A percentile compares a stretch with the other conserved stretches of the same genome.
phyloP scores from a whole-genome alignment of 2,888 invertebrate genomes.

The Boloria euphrosyne region DNA sequence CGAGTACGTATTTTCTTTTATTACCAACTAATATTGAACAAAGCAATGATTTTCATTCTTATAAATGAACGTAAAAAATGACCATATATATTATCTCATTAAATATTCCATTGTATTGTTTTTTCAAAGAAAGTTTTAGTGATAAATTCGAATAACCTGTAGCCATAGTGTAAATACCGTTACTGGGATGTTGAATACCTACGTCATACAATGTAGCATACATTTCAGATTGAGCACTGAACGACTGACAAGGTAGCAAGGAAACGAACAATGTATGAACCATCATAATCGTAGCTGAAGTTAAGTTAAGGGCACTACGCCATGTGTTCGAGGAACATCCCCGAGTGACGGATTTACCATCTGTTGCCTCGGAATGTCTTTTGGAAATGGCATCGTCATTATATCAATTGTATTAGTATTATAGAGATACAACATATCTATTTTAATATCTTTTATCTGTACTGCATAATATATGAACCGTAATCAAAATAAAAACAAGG shows the following conservation, averaged over 20 bases:
- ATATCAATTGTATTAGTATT: not conserved
- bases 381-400: slow-evolving; percentile 13
- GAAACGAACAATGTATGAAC: slow-evolving; percentile 36
- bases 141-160: slow-evolving; percentile 20
- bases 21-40: not conserved
- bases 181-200: slow-evolving; percentile 23
- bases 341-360: slow-evolving; percentile 41
- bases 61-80: not conserved
- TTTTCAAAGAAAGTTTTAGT: slow-evolving; percentile 9
- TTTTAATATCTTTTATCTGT: not conserved
- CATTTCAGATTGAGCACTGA: slow-evolving; percentile 34
- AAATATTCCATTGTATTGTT: slow-evolving; percentile 3
- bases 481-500: too few species aligned
- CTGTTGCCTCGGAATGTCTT: slow-evolving; percentile 26
- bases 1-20: too few species aligned
- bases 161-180: slow-evolving; percentile 24
- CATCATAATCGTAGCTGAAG: slow-evolving; percentile 24
- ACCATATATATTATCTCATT: not conserved
- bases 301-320: slow-evolving; percentile 35
- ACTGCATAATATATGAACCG: not conserved
- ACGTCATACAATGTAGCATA: slow-evolving; percentile 32
- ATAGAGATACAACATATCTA: not conserved
- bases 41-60: not conserved
- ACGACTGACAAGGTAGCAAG: slow-evolving; percentile 30
- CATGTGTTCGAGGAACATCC: slow-evolving; percentile 44